A percentile compares a stretch with the other conserved stretches of the same genome.
phyloP scores from a whole-genome alignment of 2,888 invertebrate genomes.

The Sepioteuthis lessoniana region DNA sequence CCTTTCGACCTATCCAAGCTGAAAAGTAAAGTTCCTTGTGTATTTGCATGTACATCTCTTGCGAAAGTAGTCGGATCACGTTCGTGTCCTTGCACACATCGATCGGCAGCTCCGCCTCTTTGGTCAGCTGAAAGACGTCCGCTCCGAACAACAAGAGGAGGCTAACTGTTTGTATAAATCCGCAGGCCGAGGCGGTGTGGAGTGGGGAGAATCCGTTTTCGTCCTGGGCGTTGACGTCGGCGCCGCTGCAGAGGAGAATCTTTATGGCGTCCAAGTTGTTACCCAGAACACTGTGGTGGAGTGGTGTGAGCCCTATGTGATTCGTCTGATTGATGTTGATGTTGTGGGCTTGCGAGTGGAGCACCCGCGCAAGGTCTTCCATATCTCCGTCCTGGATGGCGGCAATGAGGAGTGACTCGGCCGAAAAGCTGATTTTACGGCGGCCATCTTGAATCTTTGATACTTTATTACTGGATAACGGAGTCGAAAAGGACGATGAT shows the following conservation, averaged over 20 bases:
- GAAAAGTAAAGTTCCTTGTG: constrained; percentile 60
- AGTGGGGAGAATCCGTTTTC: constrained; percentile 68
- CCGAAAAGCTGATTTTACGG: constrained; percentile 68
- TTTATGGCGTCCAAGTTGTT: constrained; percentile 71
- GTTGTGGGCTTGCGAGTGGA: constrained; percentile 55
- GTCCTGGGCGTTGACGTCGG: constrained; percentile 66
- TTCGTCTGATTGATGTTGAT: constrained; percentile 66
- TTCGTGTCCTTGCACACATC: constrained; percentile 68
- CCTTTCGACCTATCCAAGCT: constrained; percentile 48
- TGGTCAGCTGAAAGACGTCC: constrained; percentile 64
- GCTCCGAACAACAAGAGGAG: constrained; percentile 67
- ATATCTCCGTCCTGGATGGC: constrained; percentile 70
- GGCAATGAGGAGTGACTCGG: constrained; percentile 68
- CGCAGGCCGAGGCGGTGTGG: constrained; percentile 70
- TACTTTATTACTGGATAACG: background rate
- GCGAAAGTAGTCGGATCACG: constrained; percentile 61
- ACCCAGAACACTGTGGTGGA: constrained; percentile 69
- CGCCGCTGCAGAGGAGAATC: constrained; percentile 64
- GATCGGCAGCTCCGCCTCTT: constrained; percentile 65
- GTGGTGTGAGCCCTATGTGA: constrained; percentile 68
- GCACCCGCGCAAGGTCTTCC: constrained; percentile 62
- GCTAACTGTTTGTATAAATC: constrained; percentile 66
- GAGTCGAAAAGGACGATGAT: background rate
- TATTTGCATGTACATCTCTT: constrained; percentile 63
- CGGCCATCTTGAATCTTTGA: constrained; percentile 15